Conservation (phyloP, 2,113 vertebrate genomes). For the Oenanthe melanoleuca region DNA sequence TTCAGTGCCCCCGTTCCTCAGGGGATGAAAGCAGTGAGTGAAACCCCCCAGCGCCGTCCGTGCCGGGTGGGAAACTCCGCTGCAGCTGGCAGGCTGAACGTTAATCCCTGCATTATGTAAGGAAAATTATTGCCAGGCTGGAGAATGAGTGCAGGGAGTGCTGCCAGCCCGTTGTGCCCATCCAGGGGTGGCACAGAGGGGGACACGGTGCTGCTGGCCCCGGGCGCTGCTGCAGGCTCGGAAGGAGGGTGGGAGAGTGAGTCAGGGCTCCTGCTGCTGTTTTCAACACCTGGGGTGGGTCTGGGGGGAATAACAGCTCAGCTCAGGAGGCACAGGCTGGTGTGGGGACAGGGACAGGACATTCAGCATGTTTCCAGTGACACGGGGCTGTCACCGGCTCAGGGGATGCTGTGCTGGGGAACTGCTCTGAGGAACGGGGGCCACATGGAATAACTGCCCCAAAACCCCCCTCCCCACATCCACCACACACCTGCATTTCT, state of each 20-base stretch:
- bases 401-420: fast-evolving
- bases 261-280: constrained; percentile 31
- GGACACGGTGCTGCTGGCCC: neutral
- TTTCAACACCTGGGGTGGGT: neutral
- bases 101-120: neutral
- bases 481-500: neutral
- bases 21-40: neutral
- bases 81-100: neutral
- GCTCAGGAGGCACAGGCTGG: neutral
- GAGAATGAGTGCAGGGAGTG: neutral
- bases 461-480: neutral
- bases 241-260: neutral
- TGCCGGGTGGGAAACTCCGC: neutral
- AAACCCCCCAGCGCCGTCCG: neutral
- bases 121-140: neutral
- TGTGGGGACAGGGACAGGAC: neutral
- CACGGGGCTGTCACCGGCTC: fast-evolving
- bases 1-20: fast-evolving
- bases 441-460: fast-evolving
- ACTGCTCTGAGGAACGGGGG: neutral
- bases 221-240: neutral
- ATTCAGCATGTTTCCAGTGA: neutral
- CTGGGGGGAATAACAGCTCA: neutral
- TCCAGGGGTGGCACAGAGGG: neutral
- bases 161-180: neutral